Evolutionary conservation across 2,797 vertebrate genomes (phyloP).

Genomic region (Okamejei kenojei): DNA sequence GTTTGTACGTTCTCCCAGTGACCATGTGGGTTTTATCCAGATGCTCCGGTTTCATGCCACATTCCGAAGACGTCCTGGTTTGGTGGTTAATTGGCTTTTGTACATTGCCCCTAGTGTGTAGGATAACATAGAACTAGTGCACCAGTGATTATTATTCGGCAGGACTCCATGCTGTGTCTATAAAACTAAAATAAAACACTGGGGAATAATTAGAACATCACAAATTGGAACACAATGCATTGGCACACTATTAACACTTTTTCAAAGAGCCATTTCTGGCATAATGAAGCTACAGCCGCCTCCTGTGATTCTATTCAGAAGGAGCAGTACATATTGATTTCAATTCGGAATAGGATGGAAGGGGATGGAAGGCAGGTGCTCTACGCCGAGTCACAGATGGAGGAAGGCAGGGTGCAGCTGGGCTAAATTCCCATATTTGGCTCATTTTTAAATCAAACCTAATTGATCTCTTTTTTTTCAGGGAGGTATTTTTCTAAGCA

Average conservation of each 20-base stretch:
- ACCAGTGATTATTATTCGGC: too few relatives aligned
- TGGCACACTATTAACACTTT: not conserved
- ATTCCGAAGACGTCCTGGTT: too few relatives aligned
- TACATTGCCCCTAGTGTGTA: too few relatives aligned
- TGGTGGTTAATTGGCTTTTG: too few relatives aligned
- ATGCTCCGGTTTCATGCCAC: too few relatives aligned
- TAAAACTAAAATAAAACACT: not conserved
- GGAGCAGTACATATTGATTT: not conserved
- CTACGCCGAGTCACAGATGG: not conserved
- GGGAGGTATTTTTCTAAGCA: not conserved
- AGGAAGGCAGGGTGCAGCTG: not conserved
- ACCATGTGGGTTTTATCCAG: too few relatives aligned
- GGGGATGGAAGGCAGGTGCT: not conserved
- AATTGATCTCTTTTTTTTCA: not conserved
- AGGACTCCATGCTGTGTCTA: too few relatives aligned
- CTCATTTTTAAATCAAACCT: not conserved
- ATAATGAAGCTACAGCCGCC: not conserved
- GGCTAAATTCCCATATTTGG: not conserved
- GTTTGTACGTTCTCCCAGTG: too few relatives aligned
- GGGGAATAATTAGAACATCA: too few relatives aligned
- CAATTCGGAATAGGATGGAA: not conserved
- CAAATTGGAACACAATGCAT: too few relatives aligned
- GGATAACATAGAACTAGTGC: too few relatives aligned
- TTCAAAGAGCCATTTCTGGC: not conserved
- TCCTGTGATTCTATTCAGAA: not conserved